Evolutionary conservation across 1,140 invertebrate genomes (phyloP).

Genomic region (Drosophila parvula): DNA sequence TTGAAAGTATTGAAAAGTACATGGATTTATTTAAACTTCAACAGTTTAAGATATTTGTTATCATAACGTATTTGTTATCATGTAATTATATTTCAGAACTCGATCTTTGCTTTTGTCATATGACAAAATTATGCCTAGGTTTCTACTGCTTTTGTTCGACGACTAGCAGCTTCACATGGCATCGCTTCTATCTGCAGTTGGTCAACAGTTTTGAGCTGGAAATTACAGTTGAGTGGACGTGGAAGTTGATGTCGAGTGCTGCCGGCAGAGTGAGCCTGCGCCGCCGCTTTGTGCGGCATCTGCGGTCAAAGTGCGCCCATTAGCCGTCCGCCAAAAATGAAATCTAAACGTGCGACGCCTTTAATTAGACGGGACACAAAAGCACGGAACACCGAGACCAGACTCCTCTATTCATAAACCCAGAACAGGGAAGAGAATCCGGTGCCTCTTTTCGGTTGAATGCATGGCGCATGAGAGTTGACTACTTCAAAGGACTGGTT

Average conservation of each 20-base stretch:
- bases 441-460: not conserved
- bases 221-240: conserved; percentile 55
- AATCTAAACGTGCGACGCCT: conserved; percentile 75
- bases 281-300: conserved; percentile 43
- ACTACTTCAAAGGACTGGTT: conserved; percentile 69
- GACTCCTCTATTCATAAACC: conserved; percentile 1
- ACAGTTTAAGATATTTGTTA: too few relatives aligned
- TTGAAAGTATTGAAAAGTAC: not conserved
- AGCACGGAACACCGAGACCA: conserved; percentile 5
- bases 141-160: not conserved
- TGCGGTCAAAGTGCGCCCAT: conserved; percentile 70
- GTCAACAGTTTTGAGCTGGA: conserved; percentile 68
- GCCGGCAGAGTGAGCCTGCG: conserved; percentile 9
- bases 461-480: conserved; percentile 28
- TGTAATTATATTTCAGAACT: too few relatives aligned
- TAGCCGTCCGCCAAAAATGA: conserved; percentile 75
- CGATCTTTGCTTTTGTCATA: not conserved
- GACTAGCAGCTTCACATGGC: conserved; percentile 47
- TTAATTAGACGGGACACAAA: conserved; percentile 63
- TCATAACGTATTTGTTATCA: too few relatives aligned
- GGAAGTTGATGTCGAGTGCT: conserved; percentile 16
- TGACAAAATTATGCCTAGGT: not conserved
- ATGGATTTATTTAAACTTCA: too few relatives aligned
- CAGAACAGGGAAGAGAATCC: not conserved
- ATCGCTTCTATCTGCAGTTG: conserved; percentile 53